Base-by-base conservation (phyloP, 2,113 vertebrate genomes). In the Sisor rabdophorus region DNA sequence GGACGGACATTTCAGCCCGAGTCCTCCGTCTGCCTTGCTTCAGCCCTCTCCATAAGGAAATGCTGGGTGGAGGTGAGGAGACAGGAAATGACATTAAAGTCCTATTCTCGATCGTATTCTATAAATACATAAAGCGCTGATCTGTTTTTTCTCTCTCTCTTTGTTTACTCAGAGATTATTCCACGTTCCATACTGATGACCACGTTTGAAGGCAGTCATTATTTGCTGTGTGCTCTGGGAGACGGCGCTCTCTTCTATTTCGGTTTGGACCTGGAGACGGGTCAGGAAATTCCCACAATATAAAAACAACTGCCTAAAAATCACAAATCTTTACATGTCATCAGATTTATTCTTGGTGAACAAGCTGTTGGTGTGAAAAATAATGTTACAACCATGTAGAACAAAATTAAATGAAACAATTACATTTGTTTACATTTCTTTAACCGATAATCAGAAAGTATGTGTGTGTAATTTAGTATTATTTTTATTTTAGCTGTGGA, bases 111-210 rank as follows among this genome's bases (percentile, higher is more conserved):
- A 36, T 30, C 2, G 17, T 61, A 19, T 61, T 11, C 9, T 32
- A 6, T 32, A 2, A 63, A 20, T 22, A 0, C 8, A 30, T 22
- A 70, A 4, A n/a, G 2, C 4, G 17, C 30, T 55, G 9, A 44
- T 19, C 24, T 2, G 26, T 12, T n/a, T 28, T 55, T 4, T 54
- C 50, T 55, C 19, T 7, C 28, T 44, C 12, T 60, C 58, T 60
- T 0, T 58, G 13, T 59, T 4, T 32, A 15, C 48, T 0, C 89
- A 98, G 97, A 99, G 85, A 99, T 98, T 76, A 99, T 99, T 76
- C 97, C 97, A 69, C 96, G 97, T 19, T 99, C 97, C 65, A 98
- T 99, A 87, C 91, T 99, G 84, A 98, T 99, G 96, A 99, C 97
- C 0, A 98, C 97, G 22, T 99, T 99, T 0, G 97, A 99, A 89